Conservation (phyloP, 2,888 invertebrate species). For the Leptopilina syphax region DNA sequence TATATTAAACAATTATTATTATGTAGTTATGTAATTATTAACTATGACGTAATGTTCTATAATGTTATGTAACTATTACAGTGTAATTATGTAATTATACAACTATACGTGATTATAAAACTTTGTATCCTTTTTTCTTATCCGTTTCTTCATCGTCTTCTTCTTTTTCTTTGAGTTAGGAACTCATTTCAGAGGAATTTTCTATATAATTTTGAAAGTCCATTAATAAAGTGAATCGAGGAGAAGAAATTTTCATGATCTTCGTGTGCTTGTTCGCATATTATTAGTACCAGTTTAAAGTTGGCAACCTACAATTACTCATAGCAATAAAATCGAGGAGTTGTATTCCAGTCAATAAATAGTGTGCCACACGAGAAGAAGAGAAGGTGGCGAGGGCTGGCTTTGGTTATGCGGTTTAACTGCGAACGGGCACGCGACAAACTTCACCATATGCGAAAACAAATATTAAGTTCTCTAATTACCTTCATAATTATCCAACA, state of each 20-base stretch:
- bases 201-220: neutral
- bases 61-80: too few species aligned
- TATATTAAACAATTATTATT: too few species aligned
- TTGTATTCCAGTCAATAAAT: slow-evolving; percentile 63
- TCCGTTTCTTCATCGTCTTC: too few species aligned
- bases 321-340: slow-evolving; percentile 61
- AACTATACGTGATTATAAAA: too few species aligned
- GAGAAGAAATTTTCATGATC: slow-evolving; percentile 7
- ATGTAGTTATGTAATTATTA: too few species aligned
- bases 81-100: too few species aligned
- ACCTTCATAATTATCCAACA: slow-evolving; percentile 4
- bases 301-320: slow-evolving; percentile 61
- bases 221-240: neutral
- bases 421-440: slow-evolving; percentile 66
- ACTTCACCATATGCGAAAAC: slow-evolving; percentile 32
- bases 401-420: slow-evolving; percentile 60
- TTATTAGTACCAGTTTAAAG: slow-evolving; percentile 59
- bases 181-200: neutral
- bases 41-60: too few species aligned
- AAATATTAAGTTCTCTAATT: slow-evolving; percentile 29
- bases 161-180: too few species aligned
- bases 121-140: too few species aligned
- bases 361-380: slow-evolving; percentile 50
- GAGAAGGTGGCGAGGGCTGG: slow-evolving; percentile 68
- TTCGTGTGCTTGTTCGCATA: slow-evolving; percentile 57